Evolutionary conservation across 1,140 invertebrate species (phyloP).

Genomic region (Andrena cerasifolii): DNA sequence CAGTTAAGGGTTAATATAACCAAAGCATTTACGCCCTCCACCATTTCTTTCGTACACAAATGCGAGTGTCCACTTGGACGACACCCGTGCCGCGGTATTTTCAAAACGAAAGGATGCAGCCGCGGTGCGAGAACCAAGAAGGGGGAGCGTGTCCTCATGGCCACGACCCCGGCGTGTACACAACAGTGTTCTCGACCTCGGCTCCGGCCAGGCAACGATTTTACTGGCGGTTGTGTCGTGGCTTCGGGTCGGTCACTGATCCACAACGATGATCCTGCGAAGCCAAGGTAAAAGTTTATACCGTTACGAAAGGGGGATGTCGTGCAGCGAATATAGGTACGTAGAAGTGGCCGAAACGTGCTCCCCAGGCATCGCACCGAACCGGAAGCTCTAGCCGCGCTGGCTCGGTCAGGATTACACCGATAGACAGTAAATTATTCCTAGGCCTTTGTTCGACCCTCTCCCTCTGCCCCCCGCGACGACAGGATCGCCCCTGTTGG

Average conservation of each 20-base stretch:
- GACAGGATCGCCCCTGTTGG: background rate
- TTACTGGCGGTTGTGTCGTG: conserved; percentile 52
- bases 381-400: conserved; percentile 52
- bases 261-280: conserved; percentile 52
- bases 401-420: conserved; percentile 17
- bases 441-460: background rate
- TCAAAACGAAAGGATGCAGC: background rate
- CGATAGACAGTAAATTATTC: conserved; percentile 11
- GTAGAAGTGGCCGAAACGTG: conserved; percentile 40
- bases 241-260: conserved; percentile 60
- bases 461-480: background rate
- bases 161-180: background rate
- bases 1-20: too few species aligned
- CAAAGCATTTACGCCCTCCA: too few species aligned
- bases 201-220: conserved; percentile 29
- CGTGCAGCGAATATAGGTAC: conserved; percentile 47
- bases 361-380: conserved; percentile 18
- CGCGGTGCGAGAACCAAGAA: background rate
- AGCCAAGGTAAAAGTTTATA: conserved; percentile 57
- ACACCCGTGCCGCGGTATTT: background rate
- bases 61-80: background rate
- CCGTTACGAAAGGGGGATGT: conserved; percentile 59
- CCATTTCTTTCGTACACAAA: too few species aligned
- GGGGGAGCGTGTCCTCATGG: conserved; percentile 12
- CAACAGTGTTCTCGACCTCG: conserved; percentile 1